A percentile compares a stretch with the other conserved stretches of the same genome.
Evolutionary conservation across 2,113 vertebrate species (phyloP).

Genomic region (Clarias magur): DNA sequence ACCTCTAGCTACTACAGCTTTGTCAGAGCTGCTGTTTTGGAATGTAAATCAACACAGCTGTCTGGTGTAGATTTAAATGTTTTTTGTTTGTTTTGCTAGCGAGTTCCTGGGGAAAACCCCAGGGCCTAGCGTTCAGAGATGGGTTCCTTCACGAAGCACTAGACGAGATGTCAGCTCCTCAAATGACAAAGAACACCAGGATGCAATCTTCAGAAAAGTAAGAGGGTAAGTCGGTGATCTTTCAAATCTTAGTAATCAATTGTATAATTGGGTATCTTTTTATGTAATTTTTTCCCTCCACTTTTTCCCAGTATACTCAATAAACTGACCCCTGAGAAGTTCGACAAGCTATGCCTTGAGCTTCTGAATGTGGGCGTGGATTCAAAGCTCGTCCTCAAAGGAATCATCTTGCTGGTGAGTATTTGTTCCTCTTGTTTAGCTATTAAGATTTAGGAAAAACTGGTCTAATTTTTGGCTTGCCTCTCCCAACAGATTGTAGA

Average conservation of each 20-base stretch:
- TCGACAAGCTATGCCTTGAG: constrained; percentile 99
- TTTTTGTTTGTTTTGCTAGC: constrained; percentile 67
- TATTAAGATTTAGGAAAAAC: background rate
- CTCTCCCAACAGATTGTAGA: constrained; percentile 87
- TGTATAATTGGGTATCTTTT: background rate
- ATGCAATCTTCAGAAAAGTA: constrained; percentile 99
- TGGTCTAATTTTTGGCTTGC: too few species aligned
- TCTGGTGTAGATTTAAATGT: too few species aligned
- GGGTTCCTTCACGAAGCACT: constrained; percentile 99
- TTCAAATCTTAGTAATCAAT: background rate
- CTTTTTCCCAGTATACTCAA: constrained; percentile 88
- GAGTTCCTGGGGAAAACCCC: constrained; percentile 99
- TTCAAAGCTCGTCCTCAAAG: constrained; percentile 99
- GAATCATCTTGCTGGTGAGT: constrained; percentile 99
- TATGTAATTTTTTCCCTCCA: background rate
- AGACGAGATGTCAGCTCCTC: constrained; percentile 99
- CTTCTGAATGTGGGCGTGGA: constrained; percentile 99
- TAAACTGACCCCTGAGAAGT: constrained; percentile 99
- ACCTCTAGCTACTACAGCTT: background rate
- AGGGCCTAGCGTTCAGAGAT: constrained; percentile 99
- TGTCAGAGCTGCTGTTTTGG: too few species aligned
- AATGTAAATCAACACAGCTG: too few species aligned
- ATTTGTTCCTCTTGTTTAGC: background rate
- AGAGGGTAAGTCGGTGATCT: constrained; percentile 84
- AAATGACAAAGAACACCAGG: constrained; percentile 98